Evolutionary conservation across 2,797 vertebrate species (phyloP).

Genomic region (Bradypus variegatus): DNA sequence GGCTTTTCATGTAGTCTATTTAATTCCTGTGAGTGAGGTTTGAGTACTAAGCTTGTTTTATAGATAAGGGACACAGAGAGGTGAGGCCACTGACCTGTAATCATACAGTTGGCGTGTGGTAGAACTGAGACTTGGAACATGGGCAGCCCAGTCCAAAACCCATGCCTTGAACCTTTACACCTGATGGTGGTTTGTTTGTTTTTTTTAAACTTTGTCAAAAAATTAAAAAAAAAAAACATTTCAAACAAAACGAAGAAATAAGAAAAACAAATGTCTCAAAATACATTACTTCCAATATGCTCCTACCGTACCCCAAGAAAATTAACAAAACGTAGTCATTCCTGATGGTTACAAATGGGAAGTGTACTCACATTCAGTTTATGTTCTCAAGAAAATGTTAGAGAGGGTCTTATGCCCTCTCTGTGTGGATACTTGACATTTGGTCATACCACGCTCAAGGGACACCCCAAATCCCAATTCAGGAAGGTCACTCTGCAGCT

Average conservation of each 20-base stretch:
- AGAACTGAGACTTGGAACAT: not conserved
- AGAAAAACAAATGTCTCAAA: no score
- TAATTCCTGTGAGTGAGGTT: not conserved
- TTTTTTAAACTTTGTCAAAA: not conserved
- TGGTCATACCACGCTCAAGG: not conserved
- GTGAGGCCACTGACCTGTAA: not conserved
- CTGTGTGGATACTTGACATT: not conserved
- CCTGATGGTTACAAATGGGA: not conserved
- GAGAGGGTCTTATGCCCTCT: not conserved
- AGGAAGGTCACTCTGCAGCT: not conserved
- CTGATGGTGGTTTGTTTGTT: not conserved
- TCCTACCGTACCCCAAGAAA: no score
- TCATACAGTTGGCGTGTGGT: not conserved
- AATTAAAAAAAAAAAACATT: not conserved
- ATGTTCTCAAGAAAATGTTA: not conserved
- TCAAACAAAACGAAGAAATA: no score
- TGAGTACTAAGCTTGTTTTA: not conserved
- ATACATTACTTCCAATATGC: no score
- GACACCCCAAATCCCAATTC: not conserved
- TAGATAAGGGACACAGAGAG: not conserved
- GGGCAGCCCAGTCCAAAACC: not conserved
- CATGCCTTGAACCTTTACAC: not conserved
- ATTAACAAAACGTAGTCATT: no score
- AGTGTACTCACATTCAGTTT: not conserved
- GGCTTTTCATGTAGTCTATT: slow-evolving; percentile 8